Percentiles rank a stretch among this genome's conserved stretches.
Evolutionary conservation across 2,113 vertebrate species (phyloP).

Genomic region (Coptodon bakossiorum): DNA sequence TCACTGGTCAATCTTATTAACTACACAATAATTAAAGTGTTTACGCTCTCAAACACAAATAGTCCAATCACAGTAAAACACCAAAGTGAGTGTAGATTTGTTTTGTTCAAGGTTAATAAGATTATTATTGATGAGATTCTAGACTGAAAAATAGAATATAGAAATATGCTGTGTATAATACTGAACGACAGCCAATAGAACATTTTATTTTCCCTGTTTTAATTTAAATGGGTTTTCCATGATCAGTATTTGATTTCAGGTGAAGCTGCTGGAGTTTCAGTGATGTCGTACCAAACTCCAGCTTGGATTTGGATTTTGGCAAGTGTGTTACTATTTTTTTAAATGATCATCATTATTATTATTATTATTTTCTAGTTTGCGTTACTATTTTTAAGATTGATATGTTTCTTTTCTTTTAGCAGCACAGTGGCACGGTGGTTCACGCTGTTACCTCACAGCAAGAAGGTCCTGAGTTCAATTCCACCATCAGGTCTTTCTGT

Average conservation of each 20-base stretch:
- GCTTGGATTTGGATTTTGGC: background rate
- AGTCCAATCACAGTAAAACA: background rate
- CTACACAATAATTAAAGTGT: background rate
- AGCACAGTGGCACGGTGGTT: rapidly evolving
- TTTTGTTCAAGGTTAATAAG: background rate
- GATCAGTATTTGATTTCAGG: background rate
- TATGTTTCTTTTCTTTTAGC: background rate
- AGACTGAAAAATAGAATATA: background rate
- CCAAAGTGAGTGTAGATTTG: background rate
- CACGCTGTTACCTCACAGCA: rapidly evolving
- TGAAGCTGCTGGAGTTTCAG: background rate
- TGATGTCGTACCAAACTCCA: background rate
- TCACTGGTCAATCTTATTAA: background rate
- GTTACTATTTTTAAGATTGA: background rate
- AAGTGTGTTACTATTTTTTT: background rate
- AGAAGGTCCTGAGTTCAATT: background rate
- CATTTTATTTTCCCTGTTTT: background rate
- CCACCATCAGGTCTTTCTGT: background rate
- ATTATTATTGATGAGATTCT: background rate
- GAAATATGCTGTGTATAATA: rapidly evolving
- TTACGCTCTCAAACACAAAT: background rate
- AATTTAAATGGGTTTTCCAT: background rate
- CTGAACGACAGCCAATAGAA: background rate
- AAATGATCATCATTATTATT: background rate
- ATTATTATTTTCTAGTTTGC: background rate